Evolutionary conservation across 1,140 invertebrate genomes (phyloP).

Genomic region (Bombus soroeensis): DNA sequence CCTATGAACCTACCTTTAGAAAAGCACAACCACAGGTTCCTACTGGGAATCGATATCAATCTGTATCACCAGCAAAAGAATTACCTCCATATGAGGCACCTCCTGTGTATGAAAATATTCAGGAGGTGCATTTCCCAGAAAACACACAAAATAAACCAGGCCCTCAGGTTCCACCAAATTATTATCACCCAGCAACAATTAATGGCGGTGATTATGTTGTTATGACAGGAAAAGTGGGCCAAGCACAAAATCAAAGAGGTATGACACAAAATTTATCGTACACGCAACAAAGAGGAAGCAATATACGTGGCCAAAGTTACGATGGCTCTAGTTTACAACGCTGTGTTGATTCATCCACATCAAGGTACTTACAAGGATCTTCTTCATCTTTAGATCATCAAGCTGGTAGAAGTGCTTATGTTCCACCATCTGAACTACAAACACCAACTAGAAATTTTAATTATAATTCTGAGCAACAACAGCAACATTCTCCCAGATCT

Average conservation of each 20-base stretch:
- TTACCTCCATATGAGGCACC: slow-evolving; percentile 84
- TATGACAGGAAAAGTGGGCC: slow-evolving; percentile 79
- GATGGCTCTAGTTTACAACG: slow-evolving; percentile 69
- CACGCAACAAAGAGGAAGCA: slow-evolving; percentile 67
- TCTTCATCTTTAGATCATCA: slow-evolving; percentile 74
- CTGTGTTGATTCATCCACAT: slow-evolving; percentile 54
- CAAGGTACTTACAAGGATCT: slow-evolving; percentile 72
- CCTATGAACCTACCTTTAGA: slow-evolving; percentile 84
- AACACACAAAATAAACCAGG: slow-evolving; percentile 80
- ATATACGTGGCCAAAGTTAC: slow-evolving; percentile 73
- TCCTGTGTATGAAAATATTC: slow-evolving; percentile 89
- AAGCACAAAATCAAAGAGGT: slow-evolving; percentile 65
- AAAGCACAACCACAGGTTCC: slow-evolving; percentile 89
- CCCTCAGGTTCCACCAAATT: slow-evolving; percentile 81
- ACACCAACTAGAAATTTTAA: slow-evolving; percentile 68
- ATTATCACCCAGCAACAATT: slow-evolving; percentile 78
- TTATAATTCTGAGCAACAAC: slow-evolving; percentile 70
- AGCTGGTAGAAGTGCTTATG: slow-evolving; percentile 77
- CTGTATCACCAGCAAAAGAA: slow-evolving; percentile 80
- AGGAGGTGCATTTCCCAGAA: slow-evolving; percentile 83
- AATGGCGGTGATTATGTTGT: slow-evolving; percentile 81
- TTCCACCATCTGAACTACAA: slow-evolving; percentile 80
- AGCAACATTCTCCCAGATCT: slow-evolving; percentile 71
- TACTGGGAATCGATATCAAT: slow-evolving; percentile 83
- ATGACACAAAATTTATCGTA: slow-evolving; percentile 66